Base-by-base conservation (phyloP, 2,797 vertebrate species). In the Morus bassanus region DNA sequence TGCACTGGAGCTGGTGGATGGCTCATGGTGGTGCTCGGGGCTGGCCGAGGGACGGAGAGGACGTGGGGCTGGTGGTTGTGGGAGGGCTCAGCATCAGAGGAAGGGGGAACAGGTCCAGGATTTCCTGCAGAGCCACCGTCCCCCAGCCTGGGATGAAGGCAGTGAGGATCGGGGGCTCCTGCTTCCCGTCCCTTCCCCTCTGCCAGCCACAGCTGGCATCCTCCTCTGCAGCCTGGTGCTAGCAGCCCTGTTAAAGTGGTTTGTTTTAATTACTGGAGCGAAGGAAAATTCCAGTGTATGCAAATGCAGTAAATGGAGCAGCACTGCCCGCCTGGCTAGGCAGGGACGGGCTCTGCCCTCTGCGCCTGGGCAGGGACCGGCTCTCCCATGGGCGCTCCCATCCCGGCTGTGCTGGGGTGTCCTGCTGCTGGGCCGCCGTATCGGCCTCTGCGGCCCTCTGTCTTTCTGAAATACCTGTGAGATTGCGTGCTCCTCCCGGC, bases 351-450 rank as follows among this genome's bases (percentile, higher is more conserved):
- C 13, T 48, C 46, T 85, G 60, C 60, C 60, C 60, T 30, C 60
- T 6, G 5, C 5, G 27, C 60, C 77, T n/a, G 83, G 83, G 89
- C 89, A 74, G 60, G 43, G 68, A 16, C 7, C 2, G 7, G 50
- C 17, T 64, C 56, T 86, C 16, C 74, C 53, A 7, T 10, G 19
- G 21, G 68, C 2, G 35, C 76, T 69, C 35, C 89, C 0, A 0
- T 53, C 70, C 84, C 2, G 1, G 46, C 82, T 19, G 48, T 51
- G 78, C 65, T 2, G 7, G 92, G 51, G 2, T 54, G 53, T 81
- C 43, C 90, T 0, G 0, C 59, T 60, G 84, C 68, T 0, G 0
- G 41, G 68, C 33, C 3, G 5, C 25, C 1, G 0, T 0, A 0
- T 7, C 0, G 0, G 27, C 48, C 56, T 56, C 37, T 11, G 9